Percentiles rank a stretch among this genome's conserved stretches.
These are phyloP conservation scores for Vidua chalybeata DNA, from an alignment of 2,113 vertebrate genomes.

Conservation along the genomic window DNA sequence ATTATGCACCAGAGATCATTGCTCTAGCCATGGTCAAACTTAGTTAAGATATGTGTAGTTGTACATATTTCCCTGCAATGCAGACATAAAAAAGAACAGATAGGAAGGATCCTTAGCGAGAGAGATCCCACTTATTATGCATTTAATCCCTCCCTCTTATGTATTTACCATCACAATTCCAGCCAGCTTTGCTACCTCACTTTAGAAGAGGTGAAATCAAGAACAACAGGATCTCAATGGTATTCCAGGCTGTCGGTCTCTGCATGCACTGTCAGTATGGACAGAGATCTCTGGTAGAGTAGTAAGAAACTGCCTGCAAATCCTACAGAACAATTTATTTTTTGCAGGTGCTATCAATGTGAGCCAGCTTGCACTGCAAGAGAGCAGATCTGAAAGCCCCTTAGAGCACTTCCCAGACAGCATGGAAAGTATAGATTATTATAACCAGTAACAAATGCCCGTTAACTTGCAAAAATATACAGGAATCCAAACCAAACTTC, in stretches of 20 bases:
- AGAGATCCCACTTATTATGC: background rate
- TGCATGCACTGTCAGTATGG: background rate
- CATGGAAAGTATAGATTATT: background rate
- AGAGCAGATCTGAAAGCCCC: background rate
- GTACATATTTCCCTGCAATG: background rate
- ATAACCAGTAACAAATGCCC: background rate
- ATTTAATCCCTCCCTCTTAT: background rate
- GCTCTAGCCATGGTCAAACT: background rate
- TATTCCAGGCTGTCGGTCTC: rapidly evolving
- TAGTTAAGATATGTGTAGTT: background rate
- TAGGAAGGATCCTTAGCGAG: background rate
- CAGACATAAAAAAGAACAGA: background rate
- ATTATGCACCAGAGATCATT: background rate
- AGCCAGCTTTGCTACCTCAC: background rate
- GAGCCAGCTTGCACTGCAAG: background rate
- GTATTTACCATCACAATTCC: background rate
- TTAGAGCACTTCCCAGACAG: background rate
- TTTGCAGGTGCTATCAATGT: background rate
- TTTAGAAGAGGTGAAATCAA: background rate
- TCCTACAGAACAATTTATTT: background rate
- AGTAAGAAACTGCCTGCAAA: background rate
- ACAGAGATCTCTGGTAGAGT: background rate
- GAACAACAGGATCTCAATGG: background rate
- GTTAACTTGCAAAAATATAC: background rate
- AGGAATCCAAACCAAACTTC: background rate